phyloP scores from a whole-genome alignment of 2,797 vertebrate species.

The Myotis vivesi region DNA sequence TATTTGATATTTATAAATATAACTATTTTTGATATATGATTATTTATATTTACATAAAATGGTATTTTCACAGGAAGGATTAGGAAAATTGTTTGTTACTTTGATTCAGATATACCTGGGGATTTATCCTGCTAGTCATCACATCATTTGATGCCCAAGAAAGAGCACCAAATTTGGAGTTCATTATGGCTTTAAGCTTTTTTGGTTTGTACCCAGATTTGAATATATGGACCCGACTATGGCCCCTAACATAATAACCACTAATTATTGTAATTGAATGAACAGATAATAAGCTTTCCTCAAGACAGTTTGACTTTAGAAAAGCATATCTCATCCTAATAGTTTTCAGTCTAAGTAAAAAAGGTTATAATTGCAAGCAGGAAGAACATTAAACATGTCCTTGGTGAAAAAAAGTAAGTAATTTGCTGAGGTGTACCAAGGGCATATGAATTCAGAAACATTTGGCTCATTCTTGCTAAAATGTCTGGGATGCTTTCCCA shows the following conservation, averaged over 20 bases:
- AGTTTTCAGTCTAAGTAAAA: not conserved
- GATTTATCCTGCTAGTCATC: not conserved
- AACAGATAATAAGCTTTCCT: slow-evolving; percentile 9
- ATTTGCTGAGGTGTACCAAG: not conserved
- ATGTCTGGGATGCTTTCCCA: not conserved
- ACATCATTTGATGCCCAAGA: not conserved
- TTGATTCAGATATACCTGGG: slow-evolving; percentile 11
- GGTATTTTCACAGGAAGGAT: not conserved
- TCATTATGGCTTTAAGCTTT: not conserved
- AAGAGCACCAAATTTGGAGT: not conserved
- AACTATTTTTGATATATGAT: not conserved
- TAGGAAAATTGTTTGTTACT: slow-evolving; percentile 37
- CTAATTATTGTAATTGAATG: not conserved
- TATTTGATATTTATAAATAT: slow-evolving; percentile 36
- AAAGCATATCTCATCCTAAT: not conserved
- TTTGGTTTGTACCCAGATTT: not conserved
- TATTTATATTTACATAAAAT: not conserved
- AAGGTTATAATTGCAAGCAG: not conserved
- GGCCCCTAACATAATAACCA: not conserved
- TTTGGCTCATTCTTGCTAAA: slow-evolving; percentile 24
- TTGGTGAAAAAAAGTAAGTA: not conserved
- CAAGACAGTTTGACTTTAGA: not conserved
- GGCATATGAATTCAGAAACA: slow-evolving; percentile 10
- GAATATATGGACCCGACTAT: not conserved
- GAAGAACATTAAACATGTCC: not conserved